Evolutionary conservation across 2,113 vertebrate genomes (phyloP), one percentile per base, ranked within the genome.

Genomic region (Camelus bactrianus): DNA sequence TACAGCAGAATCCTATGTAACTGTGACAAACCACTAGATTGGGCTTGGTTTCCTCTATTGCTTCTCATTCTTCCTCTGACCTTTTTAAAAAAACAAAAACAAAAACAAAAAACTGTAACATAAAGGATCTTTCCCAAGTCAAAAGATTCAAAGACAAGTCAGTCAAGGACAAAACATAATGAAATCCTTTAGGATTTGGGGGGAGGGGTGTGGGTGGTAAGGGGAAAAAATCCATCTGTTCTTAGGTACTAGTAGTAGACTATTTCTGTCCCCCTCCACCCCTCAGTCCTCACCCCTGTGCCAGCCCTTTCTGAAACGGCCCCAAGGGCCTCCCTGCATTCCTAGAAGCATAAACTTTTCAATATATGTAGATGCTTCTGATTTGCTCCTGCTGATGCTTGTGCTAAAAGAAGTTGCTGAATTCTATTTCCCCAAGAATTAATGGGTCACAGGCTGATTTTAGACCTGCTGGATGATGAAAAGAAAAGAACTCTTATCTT

Each of bases 401-500:
- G 50, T 35, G 42, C 1, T 70, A 86, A 80, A 79, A 87, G 28
- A 92, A 76, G 38, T 86, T 89, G n/a, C 62, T 90, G n/a, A 92
- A 52, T 87, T 58, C 30, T 89, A 22, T 48, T 56, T 56, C 16
- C 24, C 15, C 32, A 83, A 64, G 60, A 91, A 56, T 89, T 82
- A 81, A 64, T 70, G 52, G 26, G 4, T 75, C n/a, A 54, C 17
- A 6, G 32, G 17, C 30, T 48, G 65, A 77, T 46, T 79, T 92
- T 62, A 84, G 73, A 76, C 6, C 73, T 94, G 28, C 7, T 52
- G 17, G 70, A 50, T 62, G 54, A 84, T 46, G 48, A 87, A 82
- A 67, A 67, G 32, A 87, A 88, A 95, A 97, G 17, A 87, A 56
- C 32, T 76, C 28, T 84, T 75, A 64, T 42, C 81, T 92, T 16